Conservation (phyloP, 2,888 invertebrate species). For the Oithona nana region DNA sequence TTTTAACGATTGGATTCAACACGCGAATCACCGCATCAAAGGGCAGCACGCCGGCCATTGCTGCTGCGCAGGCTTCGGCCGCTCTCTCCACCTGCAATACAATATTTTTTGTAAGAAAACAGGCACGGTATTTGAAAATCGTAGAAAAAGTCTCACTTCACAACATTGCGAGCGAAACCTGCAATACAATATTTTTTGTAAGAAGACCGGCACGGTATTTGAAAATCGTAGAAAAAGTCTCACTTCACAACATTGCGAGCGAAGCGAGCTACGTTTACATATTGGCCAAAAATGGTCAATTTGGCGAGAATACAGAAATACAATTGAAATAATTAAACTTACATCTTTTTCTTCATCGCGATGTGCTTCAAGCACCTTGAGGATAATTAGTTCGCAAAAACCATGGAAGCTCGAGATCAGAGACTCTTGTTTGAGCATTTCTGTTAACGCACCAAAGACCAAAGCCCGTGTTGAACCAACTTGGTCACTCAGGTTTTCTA, state of each 20-base stretch:
- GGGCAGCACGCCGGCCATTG: constrained; percentile 58
- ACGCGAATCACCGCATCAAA: constrained; percentile 55
- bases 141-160: background rate
- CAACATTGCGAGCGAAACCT: too few species aligned
- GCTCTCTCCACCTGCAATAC: constrained; percentile 47
- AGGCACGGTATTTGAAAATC: too few species aligned
- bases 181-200: too few species aligned
- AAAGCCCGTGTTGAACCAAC: constrained; percentile 33
- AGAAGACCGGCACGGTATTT: too few species aligned
- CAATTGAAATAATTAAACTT: constrained; percentile 20
- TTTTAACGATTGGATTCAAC: constrained; percentile 64
- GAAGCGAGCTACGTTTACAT: too few species aligned
- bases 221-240: too few species aligned
- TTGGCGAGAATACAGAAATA: background rate
- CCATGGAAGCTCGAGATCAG: constrained; percentile 59
- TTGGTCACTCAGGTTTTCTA: constrained; percentile 49
- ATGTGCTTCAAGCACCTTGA: constrained; percentile 74
- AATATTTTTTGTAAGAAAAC: too few species aligned
- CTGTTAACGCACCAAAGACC: constrained; percentile 59
- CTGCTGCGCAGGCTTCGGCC: constrained; percentile 43
- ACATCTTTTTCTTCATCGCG: constrained; percentile 37
- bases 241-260: too few species aligned
- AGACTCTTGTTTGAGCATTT: constrained; percentile 58
- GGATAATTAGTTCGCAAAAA: constrained; percentile 72
- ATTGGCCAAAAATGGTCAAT: too few species aligned